Evolutionary conservation across 1,140 invertebrate species (phyloP), one percentile per base, ranked within the genome.

Genomic region (Drosophila santomea): DNA sequence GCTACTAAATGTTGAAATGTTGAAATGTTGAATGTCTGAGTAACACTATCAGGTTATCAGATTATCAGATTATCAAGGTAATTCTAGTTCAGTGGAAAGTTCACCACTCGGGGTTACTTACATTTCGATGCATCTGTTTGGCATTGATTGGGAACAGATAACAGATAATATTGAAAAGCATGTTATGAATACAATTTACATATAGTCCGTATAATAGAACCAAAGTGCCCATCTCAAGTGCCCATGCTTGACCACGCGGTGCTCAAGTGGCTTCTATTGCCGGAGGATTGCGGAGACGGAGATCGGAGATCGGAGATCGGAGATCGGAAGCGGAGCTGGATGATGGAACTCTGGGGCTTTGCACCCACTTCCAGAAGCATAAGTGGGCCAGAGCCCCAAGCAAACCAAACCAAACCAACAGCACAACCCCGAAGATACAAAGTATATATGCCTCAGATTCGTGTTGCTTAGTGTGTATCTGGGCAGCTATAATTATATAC

Each of bases 111-210:
- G 47, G 67, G 44, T 58, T 88, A 88, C 83, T 88, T 88, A 88
- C 83, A 88, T 89, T 88, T 88, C 47, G 83, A 88, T 77, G 83
- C 83, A 78, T 88, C 83, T 88, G 83, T 88, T 86, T 79, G 78
- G 72, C 83, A 86, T 88, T 88, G 72, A 76, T 59, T 83, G 72
- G 63, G 66, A 85, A 82, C 82, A 83, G 79, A 86, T 74, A 86
- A 82, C 82, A 83, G 79, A 86, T 74, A 86, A 82, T 59, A 78
- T 52, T 55, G 50, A 38, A 73, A 61, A 43, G 44, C 51, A 68
- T 20, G 20, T 20, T 20, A 20, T 51, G 41, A 48, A 55, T 44
- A 39, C 20, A 8, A 56, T 48, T 51, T 38, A 43, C 17, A 60
- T 54, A 67, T 35, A 50, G 51, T 60, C 23, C 15, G 25, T 56